These are phyloP conservation scores for Chelidonichthys spinosus DNA, from an alignment of 2,797 vertebrate genomes.

Conservation along the genomic window DNA sequence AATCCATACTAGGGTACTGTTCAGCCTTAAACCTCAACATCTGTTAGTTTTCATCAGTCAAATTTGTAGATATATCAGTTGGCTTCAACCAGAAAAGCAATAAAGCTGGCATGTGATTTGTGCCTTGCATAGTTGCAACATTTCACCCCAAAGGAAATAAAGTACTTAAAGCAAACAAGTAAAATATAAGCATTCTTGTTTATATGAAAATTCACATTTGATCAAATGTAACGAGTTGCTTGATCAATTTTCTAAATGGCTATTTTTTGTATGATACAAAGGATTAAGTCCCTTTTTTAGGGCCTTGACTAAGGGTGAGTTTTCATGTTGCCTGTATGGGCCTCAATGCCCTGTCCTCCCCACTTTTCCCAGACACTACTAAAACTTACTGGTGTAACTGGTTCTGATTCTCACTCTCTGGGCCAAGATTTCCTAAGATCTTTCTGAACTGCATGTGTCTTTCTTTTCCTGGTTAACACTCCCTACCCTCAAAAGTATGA, in stretches of 20 bases:
- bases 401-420: conserved; percentile 7
- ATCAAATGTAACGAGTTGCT: too few species aligned
- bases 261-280: neutral
- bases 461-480: conserved; percentile 53
- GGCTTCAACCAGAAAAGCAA: neutral
- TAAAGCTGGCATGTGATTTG: neutral
- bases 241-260: neutral
- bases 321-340: conserved; percentile 71
- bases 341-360: conserved; percentile 40
- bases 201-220: neutral
- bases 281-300: neutral
- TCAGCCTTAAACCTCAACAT: neutral
- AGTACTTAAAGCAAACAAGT: neutral
- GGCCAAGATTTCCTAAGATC: conserved; percentile 24
- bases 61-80: neutral
- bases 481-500: conserved; percentile 30
- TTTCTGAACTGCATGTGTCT: conserved; percentile 67
- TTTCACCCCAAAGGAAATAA: neutral
- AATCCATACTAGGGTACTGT: neutral
- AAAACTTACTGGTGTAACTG: conserved; percentile 42
- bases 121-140: conserved; percentile 1
- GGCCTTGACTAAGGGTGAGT: conserved; percentile 57
- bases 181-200: neutral
- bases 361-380: conserved; percentile 14
- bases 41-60: neutral